Evolutionary conservation across 2,797 vertebrate genomes (phyloP), one percentile per base, ranked within the genome.

Genomic region (Liparis tanakae): DNA sequence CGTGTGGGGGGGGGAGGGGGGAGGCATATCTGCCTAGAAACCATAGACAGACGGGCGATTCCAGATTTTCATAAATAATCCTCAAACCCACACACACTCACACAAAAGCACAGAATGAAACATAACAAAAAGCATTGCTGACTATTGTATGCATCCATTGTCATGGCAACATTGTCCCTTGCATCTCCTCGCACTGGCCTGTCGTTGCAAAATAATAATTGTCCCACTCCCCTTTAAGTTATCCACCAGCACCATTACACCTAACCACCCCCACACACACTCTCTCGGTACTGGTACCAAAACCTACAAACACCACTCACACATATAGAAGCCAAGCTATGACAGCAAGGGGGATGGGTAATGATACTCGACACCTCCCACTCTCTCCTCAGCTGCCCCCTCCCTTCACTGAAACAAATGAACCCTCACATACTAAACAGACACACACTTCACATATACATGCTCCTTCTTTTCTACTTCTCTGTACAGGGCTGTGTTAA

Each of bases 351-450:
- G 88, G 88, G 90, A 86, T 86, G 88, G 90, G 85, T 71, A 74
- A 79, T 18, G 86, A 90, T 78, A 90, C 87, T 83, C 44, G 51
- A 87, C 87, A 91, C 86, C 87, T 85, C 89, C 85, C 80, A 83
- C 85, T 86, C 79, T 89, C 84, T 84, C 87, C 82, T 87, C 82
- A 72, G 74, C 69, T 84, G 70, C 74, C 76, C 79, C 86, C 85
- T 75, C 85, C 81, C 71, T 57, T 72, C 25, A 53, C 57, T 77
- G 80, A 87, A 90, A 88, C 76, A 78, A 76, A 73, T 87, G 82
- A 91, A 89, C 89, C 89, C 84, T 90, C 83, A 91, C 89, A 91
- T 84, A 87, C 84, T 88, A 82, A 91, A 76, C 68, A 87, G 84
- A 89, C 80, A 82, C 73, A 85, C 70, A 81, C 79, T 80, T 85